These are phyloP conservation scores for Pantala flavescens DNA, from an alignment of 1,140 invertebrate genomes.

Conservation along the genomic window DNA sequence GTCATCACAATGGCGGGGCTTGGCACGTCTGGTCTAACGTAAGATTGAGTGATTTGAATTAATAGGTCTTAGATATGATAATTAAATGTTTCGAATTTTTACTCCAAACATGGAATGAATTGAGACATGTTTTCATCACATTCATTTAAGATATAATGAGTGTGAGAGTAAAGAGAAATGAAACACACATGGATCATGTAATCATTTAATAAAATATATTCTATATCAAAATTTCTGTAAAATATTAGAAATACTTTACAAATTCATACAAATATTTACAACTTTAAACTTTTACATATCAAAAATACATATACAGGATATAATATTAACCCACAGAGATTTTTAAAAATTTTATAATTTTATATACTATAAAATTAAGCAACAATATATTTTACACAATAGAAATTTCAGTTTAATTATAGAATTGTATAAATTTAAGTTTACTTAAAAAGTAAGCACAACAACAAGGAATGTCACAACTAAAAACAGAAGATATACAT, in stretches of 20 bases:
- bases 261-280: not conserved
- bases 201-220: conserved; percentile 8
- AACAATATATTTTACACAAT: not conserved
- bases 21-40: too few species aligned
- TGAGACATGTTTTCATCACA: too few species aligned
- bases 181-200: too few species aligned
- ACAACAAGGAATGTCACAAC: not conserved
- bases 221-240: not conserved
- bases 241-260: not conserved
- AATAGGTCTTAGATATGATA: too few species aligned
- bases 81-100: too few species aligned
- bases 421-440: not conserved
- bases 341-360: not conserved
- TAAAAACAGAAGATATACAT: not conserved
- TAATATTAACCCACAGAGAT: not conserved
- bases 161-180: too few species aligned
- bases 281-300: not conserved
- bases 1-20: too few species aligned
- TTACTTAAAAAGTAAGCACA: not conserved
- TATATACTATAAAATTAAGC: not conserved
- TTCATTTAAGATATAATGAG: too few species aligned
- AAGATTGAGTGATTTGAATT: too few species aligned
- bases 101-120: too few species aligned
- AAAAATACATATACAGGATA: not conserved
- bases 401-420: not conserved